A percentile compares a stretch with the other conserved stretches of the same genome.
Evolutionary conservation across 2,797 vertebrate species (phyloP).

Genomic region (Eupleurogrammus muticus): DNA sequence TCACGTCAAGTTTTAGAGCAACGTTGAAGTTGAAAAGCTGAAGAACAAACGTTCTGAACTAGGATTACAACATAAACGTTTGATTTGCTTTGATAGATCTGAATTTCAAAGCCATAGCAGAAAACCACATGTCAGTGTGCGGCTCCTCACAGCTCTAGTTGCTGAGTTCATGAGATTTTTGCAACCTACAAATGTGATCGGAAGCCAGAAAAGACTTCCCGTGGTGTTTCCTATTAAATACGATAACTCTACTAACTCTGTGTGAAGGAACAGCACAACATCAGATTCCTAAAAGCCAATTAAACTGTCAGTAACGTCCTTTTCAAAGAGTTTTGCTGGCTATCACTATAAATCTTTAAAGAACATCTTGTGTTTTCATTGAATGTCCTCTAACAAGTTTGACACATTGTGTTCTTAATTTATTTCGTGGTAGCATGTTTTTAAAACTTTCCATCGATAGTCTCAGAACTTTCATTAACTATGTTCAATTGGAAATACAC

Average conservation of each 20-base stretch:
- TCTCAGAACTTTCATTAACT: conserved; percentile 18
- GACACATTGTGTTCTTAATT: conserved; percentile 9
- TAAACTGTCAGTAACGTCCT: neutral
- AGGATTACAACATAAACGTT: neutral
- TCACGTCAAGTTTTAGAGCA: conserved; percentile 8
- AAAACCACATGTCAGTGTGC: neutral
- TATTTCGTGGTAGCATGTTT: conserved; percentile 19
- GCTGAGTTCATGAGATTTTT: neutral
- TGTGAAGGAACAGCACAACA: neutral
- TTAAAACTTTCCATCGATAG: conserved; percentile 21
- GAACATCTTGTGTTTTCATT: conserved; percentile 4
- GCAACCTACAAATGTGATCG: neutral
- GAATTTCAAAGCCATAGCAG: too few relatives aligned
- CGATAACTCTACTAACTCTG: neutral
- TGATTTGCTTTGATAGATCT: neutral
- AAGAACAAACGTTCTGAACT: too few relatives aligned
- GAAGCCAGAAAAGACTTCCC: too few relatives aligned
- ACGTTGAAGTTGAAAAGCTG: neutral
- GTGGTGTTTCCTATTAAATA: neutral
- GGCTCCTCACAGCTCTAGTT: too few relatives aligned
- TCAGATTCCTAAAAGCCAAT: neutral
- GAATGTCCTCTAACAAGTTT: neutral
- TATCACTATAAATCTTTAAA: neutral
- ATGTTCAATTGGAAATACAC: conserved; percentile 33
- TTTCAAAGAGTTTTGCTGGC: neutral